Percentiles rank a stretch among this genome's conserved stretches.
Evolutionary conservation across 2,888 invertebrate species (phyloP).

Genomic region (Ophraella communa): DNA sequence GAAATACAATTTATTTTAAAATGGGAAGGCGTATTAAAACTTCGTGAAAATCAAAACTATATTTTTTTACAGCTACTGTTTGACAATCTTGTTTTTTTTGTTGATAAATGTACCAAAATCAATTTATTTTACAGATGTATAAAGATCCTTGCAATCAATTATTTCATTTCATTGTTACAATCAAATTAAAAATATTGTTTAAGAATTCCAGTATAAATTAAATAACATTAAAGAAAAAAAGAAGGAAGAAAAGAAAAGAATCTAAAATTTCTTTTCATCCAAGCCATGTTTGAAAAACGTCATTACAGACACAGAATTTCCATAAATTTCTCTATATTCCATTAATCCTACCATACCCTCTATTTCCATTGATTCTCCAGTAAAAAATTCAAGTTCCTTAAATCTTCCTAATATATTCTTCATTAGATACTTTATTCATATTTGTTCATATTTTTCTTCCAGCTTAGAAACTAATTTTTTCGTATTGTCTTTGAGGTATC

Average conservation of each 20-base stretch:
- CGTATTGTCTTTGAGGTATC: too few species aligned
- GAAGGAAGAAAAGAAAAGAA: conserved; percentile 40
- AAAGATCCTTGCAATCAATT: conserved; percentile 35
- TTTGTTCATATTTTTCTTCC: conserved; percentile 80
- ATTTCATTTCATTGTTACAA: conserved; percentile 14
- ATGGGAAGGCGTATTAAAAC: too few species aligned
- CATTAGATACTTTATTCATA: conserved; percentile 92
- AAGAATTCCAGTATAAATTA: conserved; percentile 35
- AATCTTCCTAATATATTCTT: conserved; percentile 89
- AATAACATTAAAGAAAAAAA: too few species aligned
- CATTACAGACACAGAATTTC: conserved; percentile 82
- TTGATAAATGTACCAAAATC: conserved; percentile 33
- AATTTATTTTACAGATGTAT: conserved; percentile 38
- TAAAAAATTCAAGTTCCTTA: conserved; percentile 91
- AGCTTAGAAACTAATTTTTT: conserved; percentile 82
- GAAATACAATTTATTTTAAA: too few species aligned
- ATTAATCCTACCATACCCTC: conserved; percentile 94
- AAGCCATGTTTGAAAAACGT: conserved; percentile 98
- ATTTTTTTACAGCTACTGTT: too few species aligned
- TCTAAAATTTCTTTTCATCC: conserved; percentile 92
- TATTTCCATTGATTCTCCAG: conserved; percentile 91
- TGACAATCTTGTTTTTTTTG: too few species aligned
- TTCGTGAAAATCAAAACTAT: too few species aligned
- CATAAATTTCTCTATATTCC: conserved; percentile 91
- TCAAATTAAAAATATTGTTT: conserved; percentile 14